Conservation (phyloP, 2,113 vertebrate genomes). For the Fregata magnificens region DNA sequence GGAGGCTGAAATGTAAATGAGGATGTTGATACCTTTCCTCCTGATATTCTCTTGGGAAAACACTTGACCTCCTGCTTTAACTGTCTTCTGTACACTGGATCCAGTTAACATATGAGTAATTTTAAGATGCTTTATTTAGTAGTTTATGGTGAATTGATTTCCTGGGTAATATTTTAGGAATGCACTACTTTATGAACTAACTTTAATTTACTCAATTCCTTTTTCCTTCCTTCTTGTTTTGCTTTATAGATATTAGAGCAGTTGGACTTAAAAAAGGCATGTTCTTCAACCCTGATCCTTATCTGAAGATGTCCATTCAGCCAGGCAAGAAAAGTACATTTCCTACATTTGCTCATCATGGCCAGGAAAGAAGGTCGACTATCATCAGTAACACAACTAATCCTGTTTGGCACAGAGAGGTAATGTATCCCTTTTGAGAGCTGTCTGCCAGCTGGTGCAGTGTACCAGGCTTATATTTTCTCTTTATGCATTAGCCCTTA, state of each 20-base stretch:
- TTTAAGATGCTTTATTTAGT: not conserved
- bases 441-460: not conserved
- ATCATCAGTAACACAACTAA: conserved; percentile 98
- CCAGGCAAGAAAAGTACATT: conserved; percentile 96
- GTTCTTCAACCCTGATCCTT: conserved; percentile 99
- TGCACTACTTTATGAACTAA: not conserved
- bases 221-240: conserved; percentile 4
- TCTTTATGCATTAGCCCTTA: not conserved
- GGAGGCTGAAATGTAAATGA: not conserved
- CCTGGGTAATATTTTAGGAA: conserved; percentile 25
- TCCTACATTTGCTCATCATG: conserved; percentile 94
- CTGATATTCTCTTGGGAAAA: not conserved
- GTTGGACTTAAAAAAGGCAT: conserved; percentile 97
- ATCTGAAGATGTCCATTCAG: conserved; percentile 99
- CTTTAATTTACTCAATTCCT: conserved; percentile 15
- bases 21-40: not conserved
- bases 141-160: not conserved
- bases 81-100: not conserved
- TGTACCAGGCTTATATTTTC: not conserved
- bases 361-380: conserved; percentile 92
- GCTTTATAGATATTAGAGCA: conserved; percentile 87
- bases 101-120: not conserved
- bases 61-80: not conserved
- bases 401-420: conserved; percentile 97
- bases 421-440: conserved; percentile 49